Conservation (phyloP, 2,888 invertebrate species). For the Coecobrya sp. region DNA sequence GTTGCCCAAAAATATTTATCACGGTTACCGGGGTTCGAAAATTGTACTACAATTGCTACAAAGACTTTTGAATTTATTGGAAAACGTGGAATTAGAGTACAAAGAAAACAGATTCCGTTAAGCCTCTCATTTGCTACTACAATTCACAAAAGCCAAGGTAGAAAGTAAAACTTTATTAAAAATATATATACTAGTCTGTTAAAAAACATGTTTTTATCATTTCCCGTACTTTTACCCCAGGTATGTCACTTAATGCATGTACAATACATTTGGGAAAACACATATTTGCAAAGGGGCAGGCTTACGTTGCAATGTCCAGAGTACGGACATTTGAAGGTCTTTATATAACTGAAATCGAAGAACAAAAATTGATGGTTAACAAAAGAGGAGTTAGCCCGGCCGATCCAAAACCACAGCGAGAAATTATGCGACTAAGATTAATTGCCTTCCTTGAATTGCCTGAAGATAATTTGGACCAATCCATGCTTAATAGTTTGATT, state of each 20-base stretch:
- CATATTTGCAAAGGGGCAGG: neutral
- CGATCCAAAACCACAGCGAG: too few relatives aligned
- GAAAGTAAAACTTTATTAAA: too few relatives aligned
- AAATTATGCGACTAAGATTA: too few relatives aligned
- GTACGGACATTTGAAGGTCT: conserved; percentile 30
- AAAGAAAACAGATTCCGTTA: neutral
- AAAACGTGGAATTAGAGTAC: too few relatives aligned
- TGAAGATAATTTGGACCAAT: too few relatives aligned
- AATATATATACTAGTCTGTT: too few relatives aligned
- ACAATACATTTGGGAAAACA: neutral
- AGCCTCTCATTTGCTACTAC: neutral
- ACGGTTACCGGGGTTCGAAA: neutral
- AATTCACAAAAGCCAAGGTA: neutral
- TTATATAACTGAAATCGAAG: conserved; percentile 27
- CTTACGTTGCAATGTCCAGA: neutral
- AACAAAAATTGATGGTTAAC: conserved; percentile 18
- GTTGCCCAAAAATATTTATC: neutral
- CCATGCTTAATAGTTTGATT: too few relatives aligned
- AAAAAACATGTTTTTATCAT: too few relatives aligned
- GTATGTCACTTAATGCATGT: neutral
- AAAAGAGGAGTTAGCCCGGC: neutral
- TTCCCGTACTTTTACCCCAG: too few relatives aligned
- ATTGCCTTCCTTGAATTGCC: too few relatives aligned
- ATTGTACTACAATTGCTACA: neutral
- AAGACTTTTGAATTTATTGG: conserved; percentile 47